phyloP scores from a whole-genome alignment of 2,888 invertebrate genomes.

The Mesorhabditis sp. region DNA sequence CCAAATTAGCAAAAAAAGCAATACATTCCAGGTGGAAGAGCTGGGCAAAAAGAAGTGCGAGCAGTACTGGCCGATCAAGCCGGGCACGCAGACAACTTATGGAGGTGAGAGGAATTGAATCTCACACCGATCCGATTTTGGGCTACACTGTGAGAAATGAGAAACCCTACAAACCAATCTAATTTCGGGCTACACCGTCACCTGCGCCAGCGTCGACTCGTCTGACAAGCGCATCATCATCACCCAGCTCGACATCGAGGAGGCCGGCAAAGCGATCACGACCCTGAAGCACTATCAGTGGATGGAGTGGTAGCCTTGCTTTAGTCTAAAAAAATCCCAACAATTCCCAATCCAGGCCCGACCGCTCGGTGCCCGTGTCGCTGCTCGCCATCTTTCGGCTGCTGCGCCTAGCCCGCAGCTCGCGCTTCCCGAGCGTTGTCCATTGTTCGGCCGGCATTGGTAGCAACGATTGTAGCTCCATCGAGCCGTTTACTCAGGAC shows the following conservation, averaged over 20 bases:
- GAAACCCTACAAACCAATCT: too few relatives aligned
- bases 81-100: constrained; percentile 9
- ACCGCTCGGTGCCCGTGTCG: constrained; percentile 12
- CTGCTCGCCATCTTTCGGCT: constrained; percentile 15
- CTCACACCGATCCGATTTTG: too few relatives aligned
- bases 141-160: too few relatives aligned
- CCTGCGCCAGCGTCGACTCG: neutral
- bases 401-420: constrained; percentile 13
- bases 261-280: neutral
- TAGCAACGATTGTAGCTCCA: too few relatives aligned
- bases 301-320: constrained; percentile 12
- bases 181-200: too few relatives aligned
- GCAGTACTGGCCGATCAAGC: constrained; percentile 13
- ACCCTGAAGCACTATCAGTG: constrained; percentile 16
- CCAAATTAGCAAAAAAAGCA: too few relatives aligned
- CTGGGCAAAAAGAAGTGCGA: constrained; percentile 16
- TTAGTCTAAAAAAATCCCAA: neutral
- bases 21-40: constrained; percentile 8
- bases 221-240: neutral
- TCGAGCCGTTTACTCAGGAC: neutral
- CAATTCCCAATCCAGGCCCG: constrained; percentile 15
- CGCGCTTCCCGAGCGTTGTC: constrained; percentile 14
- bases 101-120: constrained; percentile 9
- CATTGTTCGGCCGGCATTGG: constrained; percentile 12
- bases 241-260: neutral